Evolutionary conservation across 2,888 invertebrate species (phyloP), one percentile per base, ranked within the genome.

Genomic region (Diarsia dahlii): DNA sequence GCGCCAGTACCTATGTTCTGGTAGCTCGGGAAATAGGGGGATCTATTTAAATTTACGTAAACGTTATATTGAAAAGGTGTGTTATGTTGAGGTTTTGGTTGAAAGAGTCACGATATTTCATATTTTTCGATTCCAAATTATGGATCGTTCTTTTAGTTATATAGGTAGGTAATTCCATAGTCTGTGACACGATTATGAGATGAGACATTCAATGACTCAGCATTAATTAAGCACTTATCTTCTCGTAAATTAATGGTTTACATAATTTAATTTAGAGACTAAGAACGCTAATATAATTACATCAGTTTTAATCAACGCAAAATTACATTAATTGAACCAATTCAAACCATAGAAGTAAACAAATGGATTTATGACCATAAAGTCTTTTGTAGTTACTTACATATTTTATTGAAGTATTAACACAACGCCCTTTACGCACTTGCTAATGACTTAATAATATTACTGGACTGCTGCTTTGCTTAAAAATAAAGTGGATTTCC

Each of bases 371-470:
- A 18, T 28, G 60, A 77, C 67, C 54, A 65, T 64, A 68, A 23
- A 58, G 39, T n/a, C 4, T 62, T 69, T 52, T 74, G 39, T 52
- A 45, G 5, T n/a, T 68, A 58, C 63, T 78, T 78, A 60, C 18
- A 28, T 18, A 76, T 79, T 66, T 71, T 71, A 67, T 70, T 75
- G 28, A 69, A 70, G 58, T 54, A 65, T 69, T 73, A 48, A 60
- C 60, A 62, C 81, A 69, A 28, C 18, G 60, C 62, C 69, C 54
- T 81, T 66, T 71, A 82, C 80, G 56, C 46, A 54, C 76, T 72
- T 72, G 46, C 62, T 82, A 84, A 82, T 82, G 72, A 58, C 82
- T 77, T 71, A 84, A 82, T 82, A 81, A 81, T 73, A 80, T 80
- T 75, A 65, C 76, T 60, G 70, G 70, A 54, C 28, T 45, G 60